Base-by-base conservation (phyloP, 2,888 invertebrate species). In the Anthrax anthrax region DNA sequence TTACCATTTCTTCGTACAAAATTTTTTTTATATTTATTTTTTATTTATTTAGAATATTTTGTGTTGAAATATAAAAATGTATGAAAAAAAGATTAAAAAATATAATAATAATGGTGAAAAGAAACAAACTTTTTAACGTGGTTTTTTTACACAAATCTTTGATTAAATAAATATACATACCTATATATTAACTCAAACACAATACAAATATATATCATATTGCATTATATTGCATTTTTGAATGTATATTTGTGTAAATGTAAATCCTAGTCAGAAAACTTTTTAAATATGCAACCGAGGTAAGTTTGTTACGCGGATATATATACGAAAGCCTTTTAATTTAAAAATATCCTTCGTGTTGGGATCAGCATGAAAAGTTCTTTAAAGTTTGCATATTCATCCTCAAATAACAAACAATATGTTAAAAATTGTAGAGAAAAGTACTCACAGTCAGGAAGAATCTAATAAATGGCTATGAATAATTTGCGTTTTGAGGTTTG, bases 261-360 rank as follows among this genome's bases (percentile, higher is more conserved):
- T n/a, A n/a, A n/a, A n/a, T n/a, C n/a, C n/a, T n/a, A n/a, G n/a
- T n/a, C 23, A 23, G 4, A 23, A 23, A 6, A 27, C 12, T 23
- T 23, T 23, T 8, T 12, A 43, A 47, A 43, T 47, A 47, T 47
- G 39, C 39, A 47, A 29, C 38, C 32, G 47, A 47, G 43, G 47
- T 47, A 47, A 47, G 43, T 47, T 42, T 32, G 16, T 42, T 42
- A n/a, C 39, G 38, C 43, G 47, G 43, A 47, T 23, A 23, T n/a
- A n/a, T n/a, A n/a, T 47, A 42, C 47, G 43, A 43, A 47, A 38
- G 39, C 38, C 39, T 47, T 47, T 47, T 47, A 47, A 47, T 43
- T 47, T 47, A 43, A 39, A 47, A 32, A 42, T 42, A 47, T 42
- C 42, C 47, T 47, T 36, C 38, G 47, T 43, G 47, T 47, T 42